phyloP scores from a whole-genome alignment of 2,113 vertebrate genomes.

The Brachypteracias leptosomus region DNA sequence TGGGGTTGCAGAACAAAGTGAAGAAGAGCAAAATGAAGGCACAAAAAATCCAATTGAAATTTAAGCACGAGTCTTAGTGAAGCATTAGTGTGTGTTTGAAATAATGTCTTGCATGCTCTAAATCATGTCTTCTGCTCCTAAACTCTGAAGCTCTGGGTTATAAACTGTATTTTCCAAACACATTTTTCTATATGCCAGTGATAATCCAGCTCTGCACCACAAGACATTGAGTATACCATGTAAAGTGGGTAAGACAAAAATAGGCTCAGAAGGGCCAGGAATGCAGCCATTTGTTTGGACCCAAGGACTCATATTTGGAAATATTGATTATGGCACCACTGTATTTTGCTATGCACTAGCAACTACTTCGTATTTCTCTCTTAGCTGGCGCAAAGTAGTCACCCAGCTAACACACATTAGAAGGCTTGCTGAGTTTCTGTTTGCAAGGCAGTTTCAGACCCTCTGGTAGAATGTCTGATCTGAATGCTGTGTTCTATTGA shows the following conservation, averaged over 20 bases:
- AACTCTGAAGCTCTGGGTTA: not conserved
- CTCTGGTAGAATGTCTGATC: not conserved
- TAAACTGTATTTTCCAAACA: not conserved
- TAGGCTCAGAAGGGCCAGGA: not conserved
- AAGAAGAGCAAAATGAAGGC: not conserved
- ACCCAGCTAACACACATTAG: not conserved
- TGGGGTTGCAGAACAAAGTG: not conserved
- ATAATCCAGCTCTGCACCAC: not conserved
- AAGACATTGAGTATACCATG: not conserved
- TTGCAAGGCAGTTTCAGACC: not conserved
- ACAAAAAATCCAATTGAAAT: not conserved
- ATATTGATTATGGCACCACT: not conserved
- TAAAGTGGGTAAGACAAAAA: not conserved
- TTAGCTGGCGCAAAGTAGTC: not conserved
- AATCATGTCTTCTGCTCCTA: not conserved
- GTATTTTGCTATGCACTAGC: not conserved
- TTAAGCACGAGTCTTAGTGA: not conserved
- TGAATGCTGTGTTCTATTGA: not conserved
- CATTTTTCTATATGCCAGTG: not conserved
- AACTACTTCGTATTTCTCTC: not conserved
- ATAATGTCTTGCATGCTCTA: not conserved
- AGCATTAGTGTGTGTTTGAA: not conserved
- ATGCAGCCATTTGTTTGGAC: not conserved
- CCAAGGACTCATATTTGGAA: not conserved
- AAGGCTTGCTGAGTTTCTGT: not conserved